A percentile compares a stretch with the other conserved stretches of the same genome.
Evolutionary conservation across 2,888 invertebrate species (phyloP).

Genomic region (Drosophila antonietae): DNA sequence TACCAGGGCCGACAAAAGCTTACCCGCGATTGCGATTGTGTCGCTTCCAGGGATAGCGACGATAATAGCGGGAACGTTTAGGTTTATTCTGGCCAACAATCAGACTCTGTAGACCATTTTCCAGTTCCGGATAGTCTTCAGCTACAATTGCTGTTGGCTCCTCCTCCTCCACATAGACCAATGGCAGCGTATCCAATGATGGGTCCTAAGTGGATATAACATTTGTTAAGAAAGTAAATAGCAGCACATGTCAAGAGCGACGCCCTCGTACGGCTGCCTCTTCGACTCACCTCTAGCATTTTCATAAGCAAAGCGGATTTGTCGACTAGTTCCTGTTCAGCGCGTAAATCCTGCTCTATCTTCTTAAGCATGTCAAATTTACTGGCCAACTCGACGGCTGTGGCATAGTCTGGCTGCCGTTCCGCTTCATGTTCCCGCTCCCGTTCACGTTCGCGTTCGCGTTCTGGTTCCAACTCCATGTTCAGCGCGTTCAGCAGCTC

Average conservation of each 20-base stretch:
- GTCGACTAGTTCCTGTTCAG: constrained; percentile 83
- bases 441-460: constrained; percentile 44
- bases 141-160: constrained; percentile 42
- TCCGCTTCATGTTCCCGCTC: constrained; percentile 48
- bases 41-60: constrained; percentile 88
- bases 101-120: constrained; percentile 48
- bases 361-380: constrained; percentile 81
- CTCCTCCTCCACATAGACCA: constrained; percentile 83
- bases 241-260: neutral
- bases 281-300: constrained; percentile 81
- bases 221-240: neutral
- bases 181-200: constrained; percentile 81
- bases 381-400: constrained; percentile 78
- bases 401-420: constrained; percentile 73
- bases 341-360: constrained; percentile 81
- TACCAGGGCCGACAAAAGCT: constrained; percentile 41
- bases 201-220: constrained; percentile 75
- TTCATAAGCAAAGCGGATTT: constrained; percentile 84
- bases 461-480: constrained; percentile 69
- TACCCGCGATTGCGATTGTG: constrained; percentile 85
- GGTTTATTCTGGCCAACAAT: constrained; percentile 63
- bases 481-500: constrained; percentile 80
- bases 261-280: neutral
- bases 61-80: constrained; percentile 87
- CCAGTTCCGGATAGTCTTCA: constrained; percentile 61